phyloP scores from a whole-genome alignment of 1,140 invertebrate genomes.

The Penaeus indicus region DNA sequence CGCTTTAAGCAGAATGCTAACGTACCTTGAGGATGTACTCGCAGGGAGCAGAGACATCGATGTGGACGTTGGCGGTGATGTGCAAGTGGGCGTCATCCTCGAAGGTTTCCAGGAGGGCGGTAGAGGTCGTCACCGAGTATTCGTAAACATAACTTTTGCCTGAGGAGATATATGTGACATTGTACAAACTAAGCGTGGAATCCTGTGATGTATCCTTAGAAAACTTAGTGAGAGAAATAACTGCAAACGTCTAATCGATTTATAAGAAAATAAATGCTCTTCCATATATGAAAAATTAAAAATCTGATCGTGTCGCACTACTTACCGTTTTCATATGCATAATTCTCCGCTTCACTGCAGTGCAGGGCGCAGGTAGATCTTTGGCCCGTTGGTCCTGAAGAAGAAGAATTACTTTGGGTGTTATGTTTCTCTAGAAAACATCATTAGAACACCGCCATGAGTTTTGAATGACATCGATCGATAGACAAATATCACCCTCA shows the following conservation, averaged over 20 bases:
- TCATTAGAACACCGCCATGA: too few species aligned
- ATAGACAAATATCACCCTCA: too few species aligned
- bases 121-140: constrained; percentile 48
- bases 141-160: constrained; percentile 50
- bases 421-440: too few species aligned
- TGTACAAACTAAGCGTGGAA: background rate
- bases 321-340: constrained; percentile 51
- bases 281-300: background rate
- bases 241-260: background rate
- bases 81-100: constrained; percentile 44
- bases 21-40: constrained; percentile 61
- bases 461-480: too few species aligned
- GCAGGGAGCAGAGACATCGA: constrained; percentile 61
- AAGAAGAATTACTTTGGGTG: background rate
- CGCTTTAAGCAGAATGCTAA: background rate
- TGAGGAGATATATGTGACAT: background rate
- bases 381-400: constrained; percentile 48
- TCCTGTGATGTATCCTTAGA: background rate
- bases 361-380: constrained; percentile 41
- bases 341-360: constrained; percentile 31
- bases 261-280: background rate
- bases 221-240: background rate
- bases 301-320: background rate
- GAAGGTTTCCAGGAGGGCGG: constrained; percentile 36
- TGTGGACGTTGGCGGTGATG: constrained; percentile 55